A percentile compares a stretch with the other conserved stretches of the same genome.
Conservation (phyloP, 2,888 invertebrate genomes). For the Aproaerema taeniolella region DNA sequence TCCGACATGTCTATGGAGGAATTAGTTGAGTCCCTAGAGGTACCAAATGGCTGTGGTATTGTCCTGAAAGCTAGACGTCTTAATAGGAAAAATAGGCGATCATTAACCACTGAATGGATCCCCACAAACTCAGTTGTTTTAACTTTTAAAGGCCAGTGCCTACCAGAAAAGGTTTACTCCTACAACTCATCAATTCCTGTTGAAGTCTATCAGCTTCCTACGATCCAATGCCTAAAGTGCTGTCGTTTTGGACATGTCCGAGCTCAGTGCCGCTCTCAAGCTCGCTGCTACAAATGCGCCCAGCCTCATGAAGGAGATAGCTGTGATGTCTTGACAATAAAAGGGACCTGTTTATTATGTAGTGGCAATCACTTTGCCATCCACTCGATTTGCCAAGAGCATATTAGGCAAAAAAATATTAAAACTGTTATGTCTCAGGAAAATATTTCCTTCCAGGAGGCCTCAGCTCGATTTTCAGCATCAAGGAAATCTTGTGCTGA, state of each 20-base stretch:
- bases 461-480: conserved; percentile 4
- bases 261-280: conserved; percentile 21
- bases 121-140: conserved; percentile 14
- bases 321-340: conserved; percentile 7
- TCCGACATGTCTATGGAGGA: background rate
- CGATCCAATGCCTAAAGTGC: conserved; percentile 19
- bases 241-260: conserved; percentile 24
- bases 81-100: conserved; percentile 5
- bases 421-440: conserved; percentile 20
- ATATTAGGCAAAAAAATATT: conserved; percentile 17
- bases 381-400: conserved; percentile 18
- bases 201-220: conserved; percentile 12
- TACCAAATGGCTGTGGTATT: conserved; percentile 6
- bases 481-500: background rate
- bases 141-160: conserved; percentile 13
- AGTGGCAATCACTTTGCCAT: conserved; percentile 17
- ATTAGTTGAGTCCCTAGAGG: conserved; percentile 5
- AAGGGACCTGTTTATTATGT: conserved; percentile 15
- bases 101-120: conserved; percentile 5
- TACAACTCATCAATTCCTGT: conserved; percentile 11
- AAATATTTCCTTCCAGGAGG: conserved; percentile 19
- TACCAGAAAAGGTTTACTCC: conserved; percentile 7
- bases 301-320: conserved; percentile 16
- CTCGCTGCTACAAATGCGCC: conserved; percentile 20
- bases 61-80: conserved; percentile 16